Conservation (phyloP, 23 tunicate genomes). For the Halocynthia roretzi region DNA sequence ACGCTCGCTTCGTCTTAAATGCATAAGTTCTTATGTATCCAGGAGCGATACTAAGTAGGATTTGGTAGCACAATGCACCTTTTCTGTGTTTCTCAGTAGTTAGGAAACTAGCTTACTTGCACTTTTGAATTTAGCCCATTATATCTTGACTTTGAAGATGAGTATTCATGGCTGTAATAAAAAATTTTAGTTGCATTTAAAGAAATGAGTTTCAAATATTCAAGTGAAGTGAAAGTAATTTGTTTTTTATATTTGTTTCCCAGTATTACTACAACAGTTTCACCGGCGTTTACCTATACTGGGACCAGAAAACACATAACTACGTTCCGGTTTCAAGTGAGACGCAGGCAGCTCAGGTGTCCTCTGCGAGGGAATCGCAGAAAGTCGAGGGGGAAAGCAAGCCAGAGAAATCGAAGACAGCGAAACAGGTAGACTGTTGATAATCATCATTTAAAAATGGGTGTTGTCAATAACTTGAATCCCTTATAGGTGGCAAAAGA, state of each 20-base stretch:
- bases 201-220: too few species aligned
- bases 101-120: background rate
- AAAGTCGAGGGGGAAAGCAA: slow-evolving; percentile 45
- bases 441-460: background rate
- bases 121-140: background rate
- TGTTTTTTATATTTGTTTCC: slow-evolving; percentile 22
- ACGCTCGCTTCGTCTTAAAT: too few species aligned
- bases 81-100: background rate
- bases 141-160: too few species aligned
- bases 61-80: too few species aligned
- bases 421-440: slow-evolving; percentile 47
- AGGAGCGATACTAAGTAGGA: too few species aligned
- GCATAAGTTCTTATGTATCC: too few species aligned
- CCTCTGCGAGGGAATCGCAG: slow-evolving; percentile 39
- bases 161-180: too few species aligned
- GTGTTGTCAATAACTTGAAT: background rate
- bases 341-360: slow-evolving; percentile 18
- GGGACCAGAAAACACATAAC: slow-evolving; percentile 63
- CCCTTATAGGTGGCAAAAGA: slow-evolving; percentile 84
- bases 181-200: too few species aligned
- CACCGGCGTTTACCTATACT: slow-evolving; percentile 70
- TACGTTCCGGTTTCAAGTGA: slow-evolving; percentile 55
- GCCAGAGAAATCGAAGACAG: slow-evolving; percentile 46
- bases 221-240: too few species aligned
- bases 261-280: slow-evolving; percentile 89